Base-by-base conservation (phyloP, 2,888 invertebrate species). In the Drosophila maculinotata region DNA sequence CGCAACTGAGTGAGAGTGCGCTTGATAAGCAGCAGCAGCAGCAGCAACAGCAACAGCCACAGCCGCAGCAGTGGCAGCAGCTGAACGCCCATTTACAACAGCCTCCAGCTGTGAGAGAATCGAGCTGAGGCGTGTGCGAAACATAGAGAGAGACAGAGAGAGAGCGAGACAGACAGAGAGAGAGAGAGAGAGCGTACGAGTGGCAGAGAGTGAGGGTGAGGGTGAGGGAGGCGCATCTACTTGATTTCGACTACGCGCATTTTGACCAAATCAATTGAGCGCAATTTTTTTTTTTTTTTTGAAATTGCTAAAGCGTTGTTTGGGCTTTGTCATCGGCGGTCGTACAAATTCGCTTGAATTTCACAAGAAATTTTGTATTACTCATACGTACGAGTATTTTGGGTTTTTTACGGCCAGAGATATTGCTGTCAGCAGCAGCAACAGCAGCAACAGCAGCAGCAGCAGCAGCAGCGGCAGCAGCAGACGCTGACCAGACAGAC, bases 291-390 rank as follows among this genome's bases (percentile, higher is more conserved):
- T 33, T n/a, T 12, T 41, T 47, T 35, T 26, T 33, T 7, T 12
- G 30, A 52, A 66, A 51, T 72, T 54, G 45, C 48, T 73, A 10
- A 56, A 58, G n/a, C 39, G 45, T 8, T 52, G 15, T 51, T 51
- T 60, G 58, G 66, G 66, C 66, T 73, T 53, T 76, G 76, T 76
- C 73, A 73, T 76, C 77, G 14, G 14, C 38, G 7, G 30, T 3
- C 44, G 44, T 41, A 44, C 17, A 53, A 57, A 33, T 45, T 78
- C 72, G 74, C 53, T 57, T 72, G 89, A 88, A 89, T 88, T 88
- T 88, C 89, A 87, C 75, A 76, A 89, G 87, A 89, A 83, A 70
- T 53, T 69, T 62, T 17, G 62, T 14, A 82, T 89, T 87, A 88
- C 76, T 88, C 89, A 88, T 79, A 66, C 72, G 67, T 12, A 17